These are phyloP conservation scores for Scopus umbretta DNA, from an alignment of 2,113 vertebrate genomes.

Conservation along the genomic window DNA sequence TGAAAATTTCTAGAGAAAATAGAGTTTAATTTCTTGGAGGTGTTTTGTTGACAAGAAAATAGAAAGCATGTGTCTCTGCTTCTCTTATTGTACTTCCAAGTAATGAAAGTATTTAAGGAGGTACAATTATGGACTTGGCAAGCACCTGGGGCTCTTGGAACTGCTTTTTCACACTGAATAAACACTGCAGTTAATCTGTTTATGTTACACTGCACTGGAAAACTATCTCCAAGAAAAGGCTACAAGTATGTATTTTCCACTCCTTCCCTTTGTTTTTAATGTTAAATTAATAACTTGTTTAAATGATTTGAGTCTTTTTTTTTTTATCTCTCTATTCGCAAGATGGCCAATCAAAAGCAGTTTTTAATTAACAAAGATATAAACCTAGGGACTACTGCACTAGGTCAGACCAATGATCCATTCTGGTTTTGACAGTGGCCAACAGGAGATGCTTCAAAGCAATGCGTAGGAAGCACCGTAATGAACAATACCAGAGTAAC, in stretches of 20 bases:
- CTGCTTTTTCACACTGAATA: constrained; percentile 81
- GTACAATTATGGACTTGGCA: constrained; percentile 83
- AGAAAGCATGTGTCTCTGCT: constrained; percentile 75
- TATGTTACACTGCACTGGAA: constrained; percentile 67
- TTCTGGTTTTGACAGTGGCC: neutral
- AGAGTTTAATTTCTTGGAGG: constrained; percentile 78
- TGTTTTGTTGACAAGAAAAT: constrained; percentile 82
- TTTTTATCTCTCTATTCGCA: constrained; percentile 1
- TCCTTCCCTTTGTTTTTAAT: constrained; percentile 24
- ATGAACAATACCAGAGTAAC: neutral
- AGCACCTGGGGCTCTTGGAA: constrained; percentile 80
- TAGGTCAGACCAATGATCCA: neutral
- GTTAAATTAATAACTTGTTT: constrained; percentile 56
- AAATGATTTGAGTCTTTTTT: constrained; percentile 32
- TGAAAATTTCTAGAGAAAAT: constrained; percentile 68
- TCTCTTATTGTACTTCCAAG: constrained; percentile 74
- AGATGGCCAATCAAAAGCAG: constrained; percentile 1
- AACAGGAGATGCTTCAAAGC: neutral
- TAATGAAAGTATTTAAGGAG: constrained; percentile 83
- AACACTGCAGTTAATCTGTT: constrained; percentile 80
- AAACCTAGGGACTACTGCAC: neutral
- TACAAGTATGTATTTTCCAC: constrained; percentile 52
- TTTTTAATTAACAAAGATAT: constrained; percentile 5
- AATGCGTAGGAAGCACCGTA: neutral
- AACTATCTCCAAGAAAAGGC: constrained; percentile 74